Evolutionary conservation across 2,888 invertebrate genomes (phyloP).

Genomic region (Drosophila prostipennis): DNA sequence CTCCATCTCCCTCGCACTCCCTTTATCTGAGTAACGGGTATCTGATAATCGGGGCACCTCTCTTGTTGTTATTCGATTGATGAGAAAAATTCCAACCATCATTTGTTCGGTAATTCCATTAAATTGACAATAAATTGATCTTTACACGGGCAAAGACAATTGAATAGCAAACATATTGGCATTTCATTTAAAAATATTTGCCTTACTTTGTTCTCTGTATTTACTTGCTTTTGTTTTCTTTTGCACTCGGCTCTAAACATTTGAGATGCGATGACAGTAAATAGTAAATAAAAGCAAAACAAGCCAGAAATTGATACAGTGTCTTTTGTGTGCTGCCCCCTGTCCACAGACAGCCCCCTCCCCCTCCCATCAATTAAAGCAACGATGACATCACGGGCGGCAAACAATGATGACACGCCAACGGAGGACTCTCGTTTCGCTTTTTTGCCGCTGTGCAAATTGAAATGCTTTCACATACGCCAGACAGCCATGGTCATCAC

Average conservation of each 20-base stretch:
- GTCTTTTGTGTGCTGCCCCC: conserved; percentile 20
- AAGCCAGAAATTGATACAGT: conserved; percentile 60
- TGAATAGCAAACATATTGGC: conserved; percentile 18
- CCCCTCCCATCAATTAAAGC: conserved; percentile 38
- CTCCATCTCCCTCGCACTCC: too few relatives aligned
- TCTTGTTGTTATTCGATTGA: too few relatives aligned
- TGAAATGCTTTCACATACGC: conserved; percentile 40
- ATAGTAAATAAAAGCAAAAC: conserved; percentile 59
- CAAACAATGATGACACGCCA: conserved; percentile 44
- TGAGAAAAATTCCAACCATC: neutral
- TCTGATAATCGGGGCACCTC: too few relatives aligned
- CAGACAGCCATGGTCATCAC: conserved; percentile 36
- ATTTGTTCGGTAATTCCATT: conserved; percentile 1
- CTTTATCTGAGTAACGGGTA: too few relatives aligned
- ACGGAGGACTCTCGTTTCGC: conserved; percentile 26
- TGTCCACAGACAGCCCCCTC: conserved; percentile 4
- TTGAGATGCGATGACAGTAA: conserved; percentile 33
- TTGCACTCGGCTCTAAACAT: conserved; percentile 34
- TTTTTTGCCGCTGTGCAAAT: conserved; percentile 28
- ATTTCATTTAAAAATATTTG: conserved; percentile 21
- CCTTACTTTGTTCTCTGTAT: conserved; percentile 16
- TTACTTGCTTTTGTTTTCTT: conserved; percentile 16
- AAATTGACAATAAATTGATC: conserved; percentile 19
- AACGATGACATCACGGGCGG: conserved; percentile 40
- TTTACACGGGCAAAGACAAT: conserved; percentile 16